phyloP scores from a whole-genome alignment of 2,113 vertebrate genomes.

The Thunnus maccoyii region DNA sequence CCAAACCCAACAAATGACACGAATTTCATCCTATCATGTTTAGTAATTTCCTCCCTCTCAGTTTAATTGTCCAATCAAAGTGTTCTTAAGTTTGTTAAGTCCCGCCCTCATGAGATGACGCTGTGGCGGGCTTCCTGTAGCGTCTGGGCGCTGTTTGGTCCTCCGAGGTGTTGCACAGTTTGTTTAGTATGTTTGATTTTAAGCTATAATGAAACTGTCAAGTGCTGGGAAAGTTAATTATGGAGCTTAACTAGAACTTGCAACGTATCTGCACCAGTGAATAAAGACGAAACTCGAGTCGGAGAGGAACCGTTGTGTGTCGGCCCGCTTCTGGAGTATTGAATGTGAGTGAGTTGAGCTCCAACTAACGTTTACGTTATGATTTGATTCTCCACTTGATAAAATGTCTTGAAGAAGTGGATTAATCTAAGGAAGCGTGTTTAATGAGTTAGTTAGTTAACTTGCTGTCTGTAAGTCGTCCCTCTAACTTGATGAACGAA shows the following conservation, averaged over 20 bases:
- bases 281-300: neutral
- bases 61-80: slow-evolving; percentile 61
- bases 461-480: neutral
- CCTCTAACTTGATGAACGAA: neutral
- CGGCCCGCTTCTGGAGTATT: slow-evolving; percentile 23
- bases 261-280: neutral
- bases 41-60: neutral
- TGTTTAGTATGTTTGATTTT: neutral
- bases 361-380: slow-evolving; percentile 40
- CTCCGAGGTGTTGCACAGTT: slow-evolving; percentile 13
- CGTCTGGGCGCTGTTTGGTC: slow-evolving; percentile 53
- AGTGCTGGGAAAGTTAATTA: slow-evolving; percentile 6
- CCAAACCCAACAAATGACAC: slow-evolving; percentile 19
- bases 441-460: neutral
- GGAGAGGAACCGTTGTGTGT: neutral
- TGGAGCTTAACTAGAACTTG: neutral
- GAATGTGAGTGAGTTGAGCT: slow-evolving; percentile 54
- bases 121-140: slow-evolving; percentile 82
- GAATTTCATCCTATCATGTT: slow-evolving; percentile 8
- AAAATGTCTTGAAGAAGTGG: neutral
- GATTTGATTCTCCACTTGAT: neutral
- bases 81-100: neutral
- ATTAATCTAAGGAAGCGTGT: neutral
- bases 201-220: neutral
- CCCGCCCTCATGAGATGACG: slow-evolving; percentile 65